Evolutionary conservation across 1,140 invertebrate genomes (phyloP).

Genomic region (Cydia strobilella): DNA sequence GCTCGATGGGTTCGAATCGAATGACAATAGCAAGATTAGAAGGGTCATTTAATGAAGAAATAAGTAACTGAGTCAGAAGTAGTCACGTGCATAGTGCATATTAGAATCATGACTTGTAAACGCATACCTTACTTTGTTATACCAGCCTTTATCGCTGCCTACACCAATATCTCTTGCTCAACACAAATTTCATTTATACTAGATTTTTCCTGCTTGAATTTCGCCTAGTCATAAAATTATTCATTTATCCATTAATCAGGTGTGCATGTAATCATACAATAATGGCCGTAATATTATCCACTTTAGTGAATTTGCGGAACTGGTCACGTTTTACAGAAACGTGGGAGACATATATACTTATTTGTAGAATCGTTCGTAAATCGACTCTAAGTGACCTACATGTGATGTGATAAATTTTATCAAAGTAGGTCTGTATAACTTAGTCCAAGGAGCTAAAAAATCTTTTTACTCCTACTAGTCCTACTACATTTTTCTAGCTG

Average conservation of each 20-base stretch:
- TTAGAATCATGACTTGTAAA: too few species aligned
- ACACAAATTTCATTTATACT: background rate
- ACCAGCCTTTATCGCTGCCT: too few species aligned
- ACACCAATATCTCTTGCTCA: conserved; percentile 4
- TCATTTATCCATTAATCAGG: background rate
- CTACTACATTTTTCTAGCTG: too few species aligned
- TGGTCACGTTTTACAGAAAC: conserved; percentile 21
- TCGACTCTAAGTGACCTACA: background rate
- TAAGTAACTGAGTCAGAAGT: too few species aligned
- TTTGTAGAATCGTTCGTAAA: background rate
- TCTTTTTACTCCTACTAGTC: too few species aligned
- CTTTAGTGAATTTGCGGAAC: conserved; percentile 28
- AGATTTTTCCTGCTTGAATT: background rate
- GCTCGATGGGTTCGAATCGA: too few species aligned
- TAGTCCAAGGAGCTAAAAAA: too few species aligned
- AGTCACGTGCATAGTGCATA: too few species aligned
- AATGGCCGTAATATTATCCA: conserved; percentile 21
- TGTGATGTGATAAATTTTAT: background rate
- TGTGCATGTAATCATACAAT: background rate
- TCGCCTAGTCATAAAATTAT: background rate
- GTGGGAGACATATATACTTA: background rate
- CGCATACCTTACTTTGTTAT: too few species aligned
- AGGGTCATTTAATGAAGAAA: too few species aligned
- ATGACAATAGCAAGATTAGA: too few species aligned
- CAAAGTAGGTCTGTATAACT: too few species aligned